Evolutionary conservation across 2,888 invertebrate genomes (phyloP).

Genomic region (Anoplius nigerrimus): DNA sequence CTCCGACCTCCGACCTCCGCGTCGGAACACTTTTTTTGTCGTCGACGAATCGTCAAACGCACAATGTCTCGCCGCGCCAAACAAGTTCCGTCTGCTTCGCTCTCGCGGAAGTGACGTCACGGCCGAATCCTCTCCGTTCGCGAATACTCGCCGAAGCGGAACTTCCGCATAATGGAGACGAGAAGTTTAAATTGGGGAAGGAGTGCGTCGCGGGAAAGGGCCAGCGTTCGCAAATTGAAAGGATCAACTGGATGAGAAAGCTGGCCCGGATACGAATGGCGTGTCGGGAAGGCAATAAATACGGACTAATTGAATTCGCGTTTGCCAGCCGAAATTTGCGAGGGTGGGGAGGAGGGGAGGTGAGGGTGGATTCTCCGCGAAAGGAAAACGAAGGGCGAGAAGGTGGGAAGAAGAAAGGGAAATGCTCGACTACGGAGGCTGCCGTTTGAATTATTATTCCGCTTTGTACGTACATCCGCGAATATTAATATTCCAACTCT

Average conservation of each 20-base stretch:
- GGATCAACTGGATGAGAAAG: conserved; percentile 56
- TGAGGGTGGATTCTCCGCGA: no score
- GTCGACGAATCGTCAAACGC: no score
- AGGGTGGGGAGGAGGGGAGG: conserved; percentile 38
- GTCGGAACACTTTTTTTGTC: no score
- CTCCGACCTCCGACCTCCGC: no score
- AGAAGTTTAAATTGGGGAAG: no score
- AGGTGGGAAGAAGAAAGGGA: conserved; percentile 24
- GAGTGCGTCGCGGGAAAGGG: no score
- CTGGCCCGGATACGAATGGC: conserved; percentile 47
- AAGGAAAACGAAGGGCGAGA: conserved; percentile 16
- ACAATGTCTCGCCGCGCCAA: no score
- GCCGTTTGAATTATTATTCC: conserved; percentile 69
- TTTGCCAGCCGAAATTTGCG: conserved; percentile 60
- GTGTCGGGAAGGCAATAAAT: conserved; percentile 64
- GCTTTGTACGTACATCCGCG: conserved; percentile 70
- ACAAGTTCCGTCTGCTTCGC: no score
- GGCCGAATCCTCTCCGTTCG: no score
- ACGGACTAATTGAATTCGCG: conserved; percentile 70
- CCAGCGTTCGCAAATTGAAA: conserved; percentile 37
- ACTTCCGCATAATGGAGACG: no score
- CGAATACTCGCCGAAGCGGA: no score
- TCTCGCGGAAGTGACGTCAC: no score
- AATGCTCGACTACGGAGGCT: neutral
- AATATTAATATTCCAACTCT: conserved; percentile 72